Conservation (phyloP, 2,113 vertebrate species). For the Electrona antarctica region DNA sequence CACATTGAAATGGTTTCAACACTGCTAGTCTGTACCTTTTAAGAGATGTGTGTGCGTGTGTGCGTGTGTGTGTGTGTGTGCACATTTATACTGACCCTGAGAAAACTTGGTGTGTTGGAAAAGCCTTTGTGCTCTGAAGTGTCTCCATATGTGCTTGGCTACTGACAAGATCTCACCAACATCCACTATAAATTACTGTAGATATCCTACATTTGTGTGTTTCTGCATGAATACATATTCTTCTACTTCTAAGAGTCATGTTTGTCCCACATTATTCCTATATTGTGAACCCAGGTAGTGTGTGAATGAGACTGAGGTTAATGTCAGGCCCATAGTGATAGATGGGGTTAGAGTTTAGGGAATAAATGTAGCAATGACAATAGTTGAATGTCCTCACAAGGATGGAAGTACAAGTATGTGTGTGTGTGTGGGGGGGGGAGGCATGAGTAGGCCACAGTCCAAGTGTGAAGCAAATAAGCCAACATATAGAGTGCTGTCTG, state of each 20-base stretch:
- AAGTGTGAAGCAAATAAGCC: neutral
- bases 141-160: conserved; percentile 31
- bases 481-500: neutral
- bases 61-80: neutral
- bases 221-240: neutral
- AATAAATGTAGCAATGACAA: too few relatives aligned
- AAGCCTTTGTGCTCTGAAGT: neutral
- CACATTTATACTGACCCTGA: neutral
- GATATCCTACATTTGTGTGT: neutral
- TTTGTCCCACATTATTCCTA: too few relatives aligned
- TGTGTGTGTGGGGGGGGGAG: neutral
- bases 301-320: too few relatives aligned
- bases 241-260: neutral
- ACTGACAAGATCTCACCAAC: neutral
- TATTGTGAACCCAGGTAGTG: too few relatives aligned
- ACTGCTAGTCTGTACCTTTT: conserved; percentile 3
- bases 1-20: conserved; percentile 23
- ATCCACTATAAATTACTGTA: neutral
- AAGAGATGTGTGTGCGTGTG: neutral
- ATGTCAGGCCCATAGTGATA: too few relatives aligned
- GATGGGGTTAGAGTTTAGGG: too few relatives aligned
- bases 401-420: neutral
- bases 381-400: neutral
- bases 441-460: neutral
- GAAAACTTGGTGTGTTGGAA: neutral